phyloP scores from a whole-genome alignment of 2,888 invertebrate genomes.

The Hydropsyche betteni region DNA sequence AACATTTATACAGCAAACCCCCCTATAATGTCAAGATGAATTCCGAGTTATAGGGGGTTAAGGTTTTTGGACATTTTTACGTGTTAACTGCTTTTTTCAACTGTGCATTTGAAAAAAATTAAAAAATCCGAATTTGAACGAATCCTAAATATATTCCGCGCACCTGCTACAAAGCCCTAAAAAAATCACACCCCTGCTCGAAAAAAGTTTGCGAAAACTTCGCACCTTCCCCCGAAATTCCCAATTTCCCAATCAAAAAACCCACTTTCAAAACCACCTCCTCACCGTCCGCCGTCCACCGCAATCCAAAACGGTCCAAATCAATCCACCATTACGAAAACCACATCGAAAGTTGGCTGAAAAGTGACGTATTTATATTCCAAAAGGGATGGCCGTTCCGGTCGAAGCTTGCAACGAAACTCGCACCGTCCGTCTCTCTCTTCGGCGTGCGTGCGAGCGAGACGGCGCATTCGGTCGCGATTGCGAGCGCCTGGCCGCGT shows the following conservation, averaged over 20 bases:
- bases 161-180: too few relatives aligned
- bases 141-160: too few relatives aligned
- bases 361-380: conserved; percentile 18
- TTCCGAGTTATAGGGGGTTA: too few relatives aligned
- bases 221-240: too few relatives aligned
- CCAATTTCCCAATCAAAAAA: not conserved
- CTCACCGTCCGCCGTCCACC: not conserved
- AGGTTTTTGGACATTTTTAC: too few relatives aligned
- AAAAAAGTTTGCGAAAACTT: too few relatives aligned
- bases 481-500: not conserved
- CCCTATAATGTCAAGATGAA: too few relatives aligned
- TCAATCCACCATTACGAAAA: not conserved
- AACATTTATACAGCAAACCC: too few relatives aligned
- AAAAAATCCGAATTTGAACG: too few relatives aligned
- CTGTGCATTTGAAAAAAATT: too few relatives aligned
- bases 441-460: not conserved
- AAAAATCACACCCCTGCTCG: too few relatives aligned
- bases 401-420: not conserved
- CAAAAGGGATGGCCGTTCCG: conserved; percentile 17
- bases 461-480: not conserved
- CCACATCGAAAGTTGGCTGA: not conserved
- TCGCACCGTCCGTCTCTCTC: not conserved
- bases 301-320: not conserved
- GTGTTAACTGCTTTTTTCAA: too few relatives aligned
- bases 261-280: not conserved